A percentile compares a stretch with the other conserved stretches of the same genome.
These are phyloP conservation scores for Phylloscopus collybita DNA, from an alignment of 2,797 vertebrate species.

Conservation along the genomic window DNA sequence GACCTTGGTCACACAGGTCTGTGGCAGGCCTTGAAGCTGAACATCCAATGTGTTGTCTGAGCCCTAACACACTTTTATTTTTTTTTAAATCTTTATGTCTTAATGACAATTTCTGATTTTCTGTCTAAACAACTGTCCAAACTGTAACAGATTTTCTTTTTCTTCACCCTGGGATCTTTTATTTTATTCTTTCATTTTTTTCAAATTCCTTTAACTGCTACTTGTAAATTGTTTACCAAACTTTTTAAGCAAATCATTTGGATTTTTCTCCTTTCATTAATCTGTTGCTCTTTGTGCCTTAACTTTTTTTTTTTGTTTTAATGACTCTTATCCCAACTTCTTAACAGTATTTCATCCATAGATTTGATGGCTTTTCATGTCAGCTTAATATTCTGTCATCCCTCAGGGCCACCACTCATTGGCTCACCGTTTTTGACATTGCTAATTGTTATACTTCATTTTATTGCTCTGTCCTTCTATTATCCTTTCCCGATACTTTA, in stretches of 20 bases:
- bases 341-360: not conserved
- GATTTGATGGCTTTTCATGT: not conserved
- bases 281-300: not conserved
- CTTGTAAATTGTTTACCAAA: not conserved
- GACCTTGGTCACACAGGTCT: not conserved
- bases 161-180: not conserved
- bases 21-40: not conserved
- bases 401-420: not conserved
- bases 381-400: not conserved
- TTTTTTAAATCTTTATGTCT: not conserved
- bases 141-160: not conserved
- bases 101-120: not conserved
- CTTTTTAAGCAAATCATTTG: not conserved
- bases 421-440: not conserved
- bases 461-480: conserved; percentile 41
- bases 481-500: conserved; percentile 14
- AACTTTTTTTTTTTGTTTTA: not conserved
- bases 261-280: not conserved
- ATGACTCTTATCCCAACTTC: not conserved
- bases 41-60: not conserved
- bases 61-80: not conserved
- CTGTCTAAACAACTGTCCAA: not conserved
- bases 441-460: conserved; percentile 7
- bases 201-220: not conserved
- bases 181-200: not conserved